Evolutionary conservation across 2,888 invertebrate species (phyloP), one percentile per base, ranked within the genome.

Genomic region (Volucella inanis): DNA sequence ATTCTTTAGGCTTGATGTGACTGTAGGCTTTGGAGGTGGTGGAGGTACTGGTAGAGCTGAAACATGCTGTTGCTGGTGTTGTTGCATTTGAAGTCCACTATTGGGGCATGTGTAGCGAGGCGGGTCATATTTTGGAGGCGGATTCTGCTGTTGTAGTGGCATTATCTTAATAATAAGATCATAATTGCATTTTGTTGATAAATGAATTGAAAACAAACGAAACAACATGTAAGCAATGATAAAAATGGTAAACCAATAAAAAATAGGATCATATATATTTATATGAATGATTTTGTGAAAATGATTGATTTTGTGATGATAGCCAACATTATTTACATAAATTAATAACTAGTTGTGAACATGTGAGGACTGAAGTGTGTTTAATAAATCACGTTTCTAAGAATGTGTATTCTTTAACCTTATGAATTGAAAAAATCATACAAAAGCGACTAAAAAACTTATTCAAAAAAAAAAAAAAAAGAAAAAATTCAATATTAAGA

Each of bases 11-110:
- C 89, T 89, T 75, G 89, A 82, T 80, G 89, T 85, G 59, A 88
- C 82, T 12, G 87, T 88, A 57, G 89, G 83, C 65, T 88, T 88
- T 84, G 90, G 94, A 71, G 94, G 94, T 64, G 93, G 94, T 91
- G 89, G 89, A 87, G 90, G 87, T 88, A 90, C 88, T 74, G 87
- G 89, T 50, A 89, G 90, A 74, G 89, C 89, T 82, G 87, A 89
- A 50, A 88, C 89, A 12, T 89, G 90, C 65, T 89, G 89, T 49
- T 87, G 89, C 39, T 88, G 89, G 45, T 87, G 88, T 1, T 90
- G 90, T 88, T 90, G 90, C 87, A 90, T 89, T 87, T 90, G 89
- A 87, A 91, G 88, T 87, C 90, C 88, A 87, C 90, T 89, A 89
- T 90, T 90, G 87, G 92, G 91, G 88, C 90, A 91, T 87, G 90